Base-by-base conservation (phyloP, 2,797 vertebrate species). In the Tokudaia tokunoshimensis region DNA sequence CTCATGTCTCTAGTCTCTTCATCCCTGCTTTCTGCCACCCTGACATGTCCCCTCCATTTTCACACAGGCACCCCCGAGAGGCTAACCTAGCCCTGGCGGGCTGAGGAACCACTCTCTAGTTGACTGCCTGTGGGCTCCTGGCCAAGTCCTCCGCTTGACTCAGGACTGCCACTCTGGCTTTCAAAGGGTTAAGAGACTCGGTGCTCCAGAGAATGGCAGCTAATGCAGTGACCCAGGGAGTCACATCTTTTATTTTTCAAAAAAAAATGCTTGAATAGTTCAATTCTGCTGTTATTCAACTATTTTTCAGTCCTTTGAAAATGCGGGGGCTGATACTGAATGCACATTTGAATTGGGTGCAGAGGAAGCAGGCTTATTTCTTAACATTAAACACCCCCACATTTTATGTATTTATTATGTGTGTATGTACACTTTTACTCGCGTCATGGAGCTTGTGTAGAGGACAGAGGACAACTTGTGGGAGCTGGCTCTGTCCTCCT, bases 311-410 rank as follows among this genome's bases (percentile, higher is more conserved):
- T 41, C 15, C 88, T 91, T 89, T 84, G 94, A 86, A 95, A 61
- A 81, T 63, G 31, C 87, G 65, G 63, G 44, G 59, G 83, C 84
- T 95, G 83, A n/a, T 95, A 89, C 75, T 1, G 61, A 91, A 78
- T 80, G 82, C 52, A 74, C 70, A 59, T 88, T 96, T 90, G 97
- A 93, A 76, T 96, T 67, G 80, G 41, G 37, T 89, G 78, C 83
- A 92, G 24, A 81, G 74, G 75, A 96, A 94, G 70, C 83, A 59
- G 78, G 47, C 90, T 37, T 65, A 74, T 84, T 67, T 70, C 63
- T 52, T 70, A 70, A 52, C 34, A n/a, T 86, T 50, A 6, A 13
- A 92, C 65, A 59, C 85, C 34, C 89, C 6, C 37, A 41, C 67
- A 19, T 57, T 72, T 74, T 74, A 74, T 55, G 72, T 75, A 44